A percentile compares a stretch with the other conserved stretches of the same genome.
Conservation (phyloP, 1,140 invertebrate genomes). For the Phthorimaea operculella region DNA sequence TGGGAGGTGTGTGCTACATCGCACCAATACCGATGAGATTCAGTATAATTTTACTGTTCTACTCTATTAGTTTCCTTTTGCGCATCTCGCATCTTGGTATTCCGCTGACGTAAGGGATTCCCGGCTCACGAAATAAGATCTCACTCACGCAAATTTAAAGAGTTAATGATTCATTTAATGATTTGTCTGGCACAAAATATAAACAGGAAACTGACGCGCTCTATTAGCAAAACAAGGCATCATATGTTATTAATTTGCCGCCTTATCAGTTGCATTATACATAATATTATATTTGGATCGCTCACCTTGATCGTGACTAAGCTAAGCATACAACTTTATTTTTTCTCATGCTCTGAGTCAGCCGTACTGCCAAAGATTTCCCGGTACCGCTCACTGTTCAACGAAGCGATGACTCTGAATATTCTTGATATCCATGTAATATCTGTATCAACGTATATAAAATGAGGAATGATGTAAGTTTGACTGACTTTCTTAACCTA, state of each 20-base stretch:
- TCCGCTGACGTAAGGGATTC: slow-evolving; percentile 17
- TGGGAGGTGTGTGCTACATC: slow-evolving; percentile 1
- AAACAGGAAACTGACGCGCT: slow-evolving; percentile 14
- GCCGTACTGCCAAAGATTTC: neutral
- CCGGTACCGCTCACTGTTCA: slow-evolving; percentile 6
- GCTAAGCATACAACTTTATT: neutral
- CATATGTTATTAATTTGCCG: neutral
- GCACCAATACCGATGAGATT: neutral
- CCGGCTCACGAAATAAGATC: slow-evolving; percentile 8
- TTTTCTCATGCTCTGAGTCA: slow-evolving; percentile 15
- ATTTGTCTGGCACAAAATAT: neutral
- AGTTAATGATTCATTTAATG: neutral
- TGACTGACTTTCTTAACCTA: too few relatives aligned
- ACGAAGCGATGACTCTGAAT: neutral
- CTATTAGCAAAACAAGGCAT: neutral
- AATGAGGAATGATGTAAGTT: too few relatives aligned
- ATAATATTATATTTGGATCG: neutral
- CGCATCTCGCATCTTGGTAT: neutral
- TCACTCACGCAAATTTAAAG: neutral
- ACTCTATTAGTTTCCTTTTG: neutral
- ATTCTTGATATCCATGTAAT: too few relatives aligned
- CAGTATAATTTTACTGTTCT: neutral
- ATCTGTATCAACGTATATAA: too few relatives aligned
- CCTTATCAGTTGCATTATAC: neutral
- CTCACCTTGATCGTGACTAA: slow-evolving; percentile 13